These are phyloP conservation scores for Pinctada fucata DNA, from an alignment of 2,888 invertebrate species.

Conservation along the genomic window DNA sequence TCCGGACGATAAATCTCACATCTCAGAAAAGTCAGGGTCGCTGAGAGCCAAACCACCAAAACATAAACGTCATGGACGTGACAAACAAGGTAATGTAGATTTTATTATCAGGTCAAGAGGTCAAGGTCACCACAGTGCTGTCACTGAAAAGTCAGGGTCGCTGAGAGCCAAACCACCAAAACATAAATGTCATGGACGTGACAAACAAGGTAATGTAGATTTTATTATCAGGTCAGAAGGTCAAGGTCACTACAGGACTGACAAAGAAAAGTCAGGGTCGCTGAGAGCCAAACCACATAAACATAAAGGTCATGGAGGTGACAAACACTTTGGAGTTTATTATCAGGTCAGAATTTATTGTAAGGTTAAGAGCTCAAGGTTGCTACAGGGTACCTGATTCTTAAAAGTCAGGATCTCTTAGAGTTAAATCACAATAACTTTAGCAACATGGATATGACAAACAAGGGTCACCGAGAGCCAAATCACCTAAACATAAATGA, in stretches of 20 bases:
- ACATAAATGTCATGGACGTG: constrained; percentile 26
- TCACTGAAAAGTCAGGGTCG: constrained; percentile 52
- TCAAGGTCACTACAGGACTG: too few relatives aligned
- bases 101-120: too few relatives aligned
- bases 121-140: too few relatives aligned
- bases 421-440: constrained; percentile 42
- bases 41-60: constrained; percentile 53
- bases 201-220: background rate
- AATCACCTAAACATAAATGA: too few relatives aligned
- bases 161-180: constrained; percentile 53
- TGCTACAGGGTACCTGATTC: constrained; percentile 2
- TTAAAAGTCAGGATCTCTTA: constrained; percentile 57
- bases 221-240: too few relatives aligned
- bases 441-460: constrained; percentile 25
- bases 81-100: background rate
- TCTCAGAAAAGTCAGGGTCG: constrained; percentile 56
- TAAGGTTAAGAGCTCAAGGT: too few relatives aligned
- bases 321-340: background rate
- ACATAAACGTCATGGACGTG: constrained; percentile 26
- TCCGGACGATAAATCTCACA: constrained; percentile 58
- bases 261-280: constrained; percentile 49
- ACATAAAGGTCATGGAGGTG: constrained; percentile 22
- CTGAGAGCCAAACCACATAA: constrained; percentile 51
- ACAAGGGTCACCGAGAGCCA: too few relatives aligned
- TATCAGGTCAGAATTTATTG: too few relatives aligned